A percentile compares a stretch with the other conserved stretches of the same genome.
Evolutionary conservation across 2,797 vertebrate species (phyloP).

Genomic region (Mus spretus): DNA sequence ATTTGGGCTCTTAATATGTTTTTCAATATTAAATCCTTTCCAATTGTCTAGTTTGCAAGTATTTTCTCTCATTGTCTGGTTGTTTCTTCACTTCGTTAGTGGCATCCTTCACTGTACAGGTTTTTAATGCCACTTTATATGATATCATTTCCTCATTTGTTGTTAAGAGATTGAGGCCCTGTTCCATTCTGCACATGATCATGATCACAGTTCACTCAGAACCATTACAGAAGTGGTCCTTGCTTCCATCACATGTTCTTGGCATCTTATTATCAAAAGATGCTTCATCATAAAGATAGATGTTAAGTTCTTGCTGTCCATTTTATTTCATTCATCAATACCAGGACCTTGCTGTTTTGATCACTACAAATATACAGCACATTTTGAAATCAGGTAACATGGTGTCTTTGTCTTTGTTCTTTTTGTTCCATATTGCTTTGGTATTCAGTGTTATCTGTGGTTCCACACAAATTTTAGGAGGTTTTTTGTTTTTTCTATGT

Average conservation of each 20-base stretch:
- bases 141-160: neutral
- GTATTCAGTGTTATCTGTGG: neutral
- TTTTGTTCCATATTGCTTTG: neutral
- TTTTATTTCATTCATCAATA: neutral
- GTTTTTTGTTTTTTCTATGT: neutral
- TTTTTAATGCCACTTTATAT: neutral
- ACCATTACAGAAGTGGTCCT: neutral
- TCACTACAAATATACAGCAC: neutral
- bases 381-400: neutral
- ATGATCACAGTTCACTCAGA: neutral
- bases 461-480: neutral
- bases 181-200: neutral
- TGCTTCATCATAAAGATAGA: neutral
- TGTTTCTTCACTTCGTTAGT: neutral
- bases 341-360: neutral
- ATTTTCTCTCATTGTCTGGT: neutral
- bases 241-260: neutral
- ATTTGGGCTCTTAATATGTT: neutral
- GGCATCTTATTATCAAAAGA: slow-evolving; percentile 3
- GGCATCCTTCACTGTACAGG: neutral
- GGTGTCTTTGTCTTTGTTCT: neutral
- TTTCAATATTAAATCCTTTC: neutral
- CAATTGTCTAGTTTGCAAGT: neutral
- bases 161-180: neutral
- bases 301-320: neutral